Evolutionary conservation across 2,888 invertebrate species (phyloP).

Genomic region (Tetramorium bicarinatum): DNA sequence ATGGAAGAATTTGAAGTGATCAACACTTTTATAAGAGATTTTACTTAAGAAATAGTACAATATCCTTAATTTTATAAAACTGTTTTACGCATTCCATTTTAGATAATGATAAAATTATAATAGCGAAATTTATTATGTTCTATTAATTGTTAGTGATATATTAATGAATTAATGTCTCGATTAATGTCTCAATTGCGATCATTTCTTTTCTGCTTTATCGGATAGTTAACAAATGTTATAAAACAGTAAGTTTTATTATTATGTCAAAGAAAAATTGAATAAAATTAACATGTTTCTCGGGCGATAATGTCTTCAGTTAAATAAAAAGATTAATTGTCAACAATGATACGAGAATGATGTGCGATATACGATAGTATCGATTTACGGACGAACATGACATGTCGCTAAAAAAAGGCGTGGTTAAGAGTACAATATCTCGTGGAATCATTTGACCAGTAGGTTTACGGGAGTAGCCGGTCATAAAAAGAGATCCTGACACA

Average conservation of each 20-base stretch:
- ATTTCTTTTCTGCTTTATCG: not conserved
- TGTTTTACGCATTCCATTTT: not conserved
- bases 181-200: not conserved
- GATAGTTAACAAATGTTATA: not conserved
- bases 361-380: slow-evolving; percentile 52
- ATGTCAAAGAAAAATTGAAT: not conserved
- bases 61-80: not conserved
- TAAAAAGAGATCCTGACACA: slow-evolving; percentile 78
- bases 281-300: slow-evolving; percentile 10
- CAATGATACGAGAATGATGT: slow-evolving; percentile 48
- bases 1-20: not conserved
- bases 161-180: not conserved
- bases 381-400: slow-evolving; percentile 36
- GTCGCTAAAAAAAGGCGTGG: slow-evolving; percentile 49
- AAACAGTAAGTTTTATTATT: not conserved
- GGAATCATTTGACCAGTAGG: slow-evolving; percentile 74
- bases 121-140: not conserved
- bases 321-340: slow-evolving; percentile 3
- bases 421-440: slow-evolving; percentile 69
- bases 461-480: slow-evolving; percentile 73
- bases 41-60: not conserved
- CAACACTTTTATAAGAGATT: slow-evolving; percentile 11
- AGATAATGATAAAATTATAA: not conserved
- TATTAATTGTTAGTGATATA: not conserved
- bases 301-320: not conserved